A percentile compares a stretch with the other conserved stretches of the same genome.
Evolutionary conservation across 2,797 vertebrate genomes (phyloP).

Genomic region (Hoplostethus mediterraneus): DNA sequence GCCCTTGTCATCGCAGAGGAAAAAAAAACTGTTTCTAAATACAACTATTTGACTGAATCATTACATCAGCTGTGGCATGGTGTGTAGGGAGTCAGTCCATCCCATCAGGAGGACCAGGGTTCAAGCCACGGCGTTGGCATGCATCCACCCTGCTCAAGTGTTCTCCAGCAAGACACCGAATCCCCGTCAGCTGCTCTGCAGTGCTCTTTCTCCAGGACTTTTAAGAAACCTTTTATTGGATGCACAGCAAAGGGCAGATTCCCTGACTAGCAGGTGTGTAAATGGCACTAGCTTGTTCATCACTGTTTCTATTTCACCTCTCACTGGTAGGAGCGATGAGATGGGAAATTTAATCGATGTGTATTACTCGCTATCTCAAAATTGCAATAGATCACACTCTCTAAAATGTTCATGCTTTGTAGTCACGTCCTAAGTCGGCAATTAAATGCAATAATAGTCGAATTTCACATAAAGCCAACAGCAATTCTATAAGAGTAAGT

Average conservation of each 20-base stretch:
- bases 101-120: no score
- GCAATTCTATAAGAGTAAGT: not conserved
- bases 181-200: not conserved
- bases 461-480: not conserved
- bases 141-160: not conserved
- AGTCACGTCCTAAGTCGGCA: not conserved
- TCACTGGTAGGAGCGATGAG: not conserved
- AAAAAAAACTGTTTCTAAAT: no score
- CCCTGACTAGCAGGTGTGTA: not conserved
- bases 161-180: not conserved
- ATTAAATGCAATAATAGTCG: not conserved
- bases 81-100: not conserved
- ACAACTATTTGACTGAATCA: no score
- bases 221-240: not conserved
- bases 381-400: not conserved
- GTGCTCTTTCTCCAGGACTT: not conserved
- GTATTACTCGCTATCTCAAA: not conserved
- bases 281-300: not conserved
- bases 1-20: no score
- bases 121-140: not conserved
- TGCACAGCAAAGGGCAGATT: not conserved
- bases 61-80: not conserved
- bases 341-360: not conserved
- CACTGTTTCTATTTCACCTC: not conserved
- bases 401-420: constrained; percentile 4